Percentiles rank a stretch among this genome's conserved stretches.
Evolutionary conservation across 1,140 invertebrate species (phyloP).

Genomic region (Drosophila varians): DNA sequence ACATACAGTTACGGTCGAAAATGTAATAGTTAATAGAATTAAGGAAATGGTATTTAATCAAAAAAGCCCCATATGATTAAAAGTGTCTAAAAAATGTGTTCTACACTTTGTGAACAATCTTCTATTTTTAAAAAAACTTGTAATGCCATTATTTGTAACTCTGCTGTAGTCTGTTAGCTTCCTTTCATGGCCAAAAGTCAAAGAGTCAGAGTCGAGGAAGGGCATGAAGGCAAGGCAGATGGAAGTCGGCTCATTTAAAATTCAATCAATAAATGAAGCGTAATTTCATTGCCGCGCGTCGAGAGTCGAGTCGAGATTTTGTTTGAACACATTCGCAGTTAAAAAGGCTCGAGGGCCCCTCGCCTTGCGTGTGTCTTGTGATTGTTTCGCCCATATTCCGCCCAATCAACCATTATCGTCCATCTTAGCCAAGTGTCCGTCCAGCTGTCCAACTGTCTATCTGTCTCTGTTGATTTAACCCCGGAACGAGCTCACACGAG

Average conservation of each 20-base stretch:
- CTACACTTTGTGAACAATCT: too few species aligned
- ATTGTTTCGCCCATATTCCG: conserved; percentile 25
- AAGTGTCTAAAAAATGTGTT: too few species aligned
- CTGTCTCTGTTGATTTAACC: conserved; percentile 21
- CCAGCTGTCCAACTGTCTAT: conserved; percentile 30
- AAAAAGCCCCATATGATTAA: not conserved
- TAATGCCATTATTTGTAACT: not conserved
- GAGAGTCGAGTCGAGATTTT: conserved; percentile 48
- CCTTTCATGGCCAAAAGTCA: conserved; percentile 18
- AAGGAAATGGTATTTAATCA: not conserved
- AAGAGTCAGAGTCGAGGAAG: conserved; percentile 7
- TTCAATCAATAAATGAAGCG: conserved; percentile 80
- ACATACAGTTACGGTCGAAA: conserved; percentile 17
- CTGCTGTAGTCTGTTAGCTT: conserved; percentile 10
- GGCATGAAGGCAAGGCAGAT: not conserved
- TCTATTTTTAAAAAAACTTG: not conserved
- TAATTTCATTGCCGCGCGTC: conserved; percentile 58
- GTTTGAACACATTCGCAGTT: conserved; percentile 26
- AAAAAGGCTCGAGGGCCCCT: conserved; percentile 48
- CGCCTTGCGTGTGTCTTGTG: conserved; percentile 16
- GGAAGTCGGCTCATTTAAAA: conserved; percentile 58
- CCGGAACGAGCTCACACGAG: conserved; percentile 24
- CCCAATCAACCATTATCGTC: not conserved
- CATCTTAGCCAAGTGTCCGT: conserved; percentile 8
- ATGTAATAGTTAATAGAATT: not conserved